These are phyloP conservation scores for Adrianichthys oophorus DNA, from an alignment of 2,797 vertebrate genomes.

Conservation along the genomic window DNA sequence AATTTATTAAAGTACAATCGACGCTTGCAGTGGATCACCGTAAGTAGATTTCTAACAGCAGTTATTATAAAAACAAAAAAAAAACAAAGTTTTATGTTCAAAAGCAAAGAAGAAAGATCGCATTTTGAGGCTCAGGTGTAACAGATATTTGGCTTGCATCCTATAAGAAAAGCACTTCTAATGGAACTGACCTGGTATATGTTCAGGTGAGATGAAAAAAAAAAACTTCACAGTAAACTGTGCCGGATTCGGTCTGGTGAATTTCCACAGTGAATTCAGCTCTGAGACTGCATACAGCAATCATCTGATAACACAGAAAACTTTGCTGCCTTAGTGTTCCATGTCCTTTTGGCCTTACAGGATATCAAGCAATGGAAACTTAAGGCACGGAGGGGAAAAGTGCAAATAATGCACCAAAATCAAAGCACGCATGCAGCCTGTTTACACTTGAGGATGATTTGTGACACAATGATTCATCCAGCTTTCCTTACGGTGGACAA, in stretches of 20 bases:
- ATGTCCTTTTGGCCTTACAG: not conserved
- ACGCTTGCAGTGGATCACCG: too few species aligned
- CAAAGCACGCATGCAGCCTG: slow-evolving; percentile 6
- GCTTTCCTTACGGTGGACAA: slow-evolving; percentile 32
- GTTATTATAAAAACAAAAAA: too few species aligned
- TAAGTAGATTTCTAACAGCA: too few species aligned
- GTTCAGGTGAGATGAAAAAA: slow-evolving; percentile 33
- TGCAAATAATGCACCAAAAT: slow-evolving; percentile 23
- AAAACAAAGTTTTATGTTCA: not conserved
- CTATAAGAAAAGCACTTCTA: slow-evolving; percentile 16
- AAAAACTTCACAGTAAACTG: slow-evolving; percentile 22
- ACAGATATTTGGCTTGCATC: slow-evolving; percentile 9
- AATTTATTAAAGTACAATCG: too few species aligned
- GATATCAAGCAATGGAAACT: slow-evolving; percentile 3
- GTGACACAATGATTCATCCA: slow-evolving; percentile 37
- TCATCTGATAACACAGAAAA: slow-evolving; percentile 14
- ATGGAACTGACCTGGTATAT: slow-evolving; percentile 28
- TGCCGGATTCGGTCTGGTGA: slow-evolving; percentile 14
- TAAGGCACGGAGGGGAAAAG: not conserved
- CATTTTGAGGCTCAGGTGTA: not conserved
- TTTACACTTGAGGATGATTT: slow-evolving; percentile 23
- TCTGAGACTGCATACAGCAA: slow-evolving; percentile 6
- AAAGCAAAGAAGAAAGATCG: not conserved
- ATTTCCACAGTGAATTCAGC: not conserved
- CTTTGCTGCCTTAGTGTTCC: not conserved